A percentile compares a stretch with the other conserved stretches of the same genome.
These are phyloP conservation scores for Lordiphosa stackelbergi DNA, from an alignment of 1,140 invertebrate genomes.

Conservation along the genomic window DNA sequence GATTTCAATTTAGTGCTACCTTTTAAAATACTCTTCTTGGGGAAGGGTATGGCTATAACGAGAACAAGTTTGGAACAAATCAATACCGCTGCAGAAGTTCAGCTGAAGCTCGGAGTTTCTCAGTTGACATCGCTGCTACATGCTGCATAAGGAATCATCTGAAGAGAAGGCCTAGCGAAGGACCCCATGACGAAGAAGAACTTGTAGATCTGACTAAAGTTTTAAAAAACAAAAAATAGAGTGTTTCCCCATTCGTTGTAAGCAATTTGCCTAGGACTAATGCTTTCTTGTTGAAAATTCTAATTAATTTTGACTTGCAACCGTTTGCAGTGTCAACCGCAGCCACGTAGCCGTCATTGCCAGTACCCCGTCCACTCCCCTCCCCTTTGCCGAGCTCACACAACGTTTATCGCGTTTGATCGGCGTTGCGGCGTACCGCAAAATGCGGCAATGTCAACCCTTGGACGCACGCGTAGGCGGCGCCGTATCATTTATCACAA, in stretches of 20 bases:
- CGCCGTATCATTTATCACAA: slow-evolving; percentile 68
- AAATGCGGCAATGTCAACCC: slow-evolving; percentile 56
- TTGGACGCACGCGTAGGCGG: slow-evolving; percentile 65
- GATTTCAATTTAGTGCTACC: slow-evolving; percentile 63
- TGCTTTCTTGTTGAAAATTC: slow-evolving; percentile 57
- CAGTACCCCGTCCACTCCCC: slow-evolving; percentile 2
- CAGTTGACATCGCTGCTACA: too few relatives aligned
- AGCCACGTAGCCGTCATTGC: slow-evolving; percentile 44
- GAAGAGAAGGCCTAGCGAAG: too few relatives aligned
- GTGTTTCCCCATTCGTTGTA: slow-evolving; percentile 4
- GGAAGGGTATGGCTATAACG: not conserved
- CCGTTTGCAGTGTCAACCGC: slow-evolving; percentile 69
- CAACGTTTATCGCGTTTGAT: slow-evolving; percentile 70
- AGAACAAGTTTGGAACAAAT: not conserved
- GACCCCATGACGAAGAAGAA: too few relatives aligned
- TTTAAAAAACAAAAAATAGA: not conserved
- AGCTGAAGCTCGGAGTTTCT: too few relatives aligned
- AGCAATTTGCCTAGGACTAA: not conserved
- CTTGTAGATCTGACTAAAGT: too few relatives aligned
- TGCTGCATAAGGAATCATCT: too few relatives aligned
- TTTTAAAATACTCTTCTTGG: slow-evolving; percentile 10
- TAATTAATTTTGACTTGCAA: slow-evolving; percentile 76
- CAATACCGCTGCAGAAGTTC: too few relatives aligned
- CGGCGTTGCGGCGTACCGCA: slow-evolving; percentile 66
- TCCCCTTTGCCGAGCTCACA: slow-evolving; percentile 15